Evolutionary conservation across 2,113 vertebrate species (phyloP), one percentile per base, ranked within the genome.

Genomic region (Lagopus leucura): DNA sequence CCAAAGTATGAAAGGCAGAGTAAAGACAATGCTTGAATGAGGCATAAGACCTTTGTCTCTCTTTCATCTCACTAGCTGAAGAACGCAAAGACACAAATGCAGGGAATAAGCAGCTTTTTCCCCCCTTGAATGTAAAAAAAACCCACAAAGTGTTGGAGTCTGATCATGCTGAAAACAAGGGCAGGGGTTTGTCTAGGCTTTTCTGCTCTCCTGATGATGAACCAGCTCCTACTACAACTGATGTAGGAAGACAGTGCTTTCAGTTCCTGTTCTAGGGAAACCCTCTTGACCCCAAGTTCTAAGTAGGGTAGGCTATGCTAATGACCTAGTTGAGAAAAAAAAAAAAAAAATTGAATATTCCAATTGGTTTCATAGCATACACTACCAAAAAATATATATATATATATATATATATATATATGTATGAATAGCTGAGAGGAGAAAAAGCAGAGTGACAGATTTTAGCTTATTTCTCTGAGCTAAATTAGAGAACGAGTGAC

Each of bases 381-480:
- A 28, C n/a, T 73, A 27, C 4, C 47, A 76, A 30, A 42, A 13
- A 13, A 42, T 42, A 42, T 42, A 42, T 47, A 47, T 1, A 1
- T 48, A 36, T 36, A 42, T 14, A 42, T 14, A 42, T 14, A 42
- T 6, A 42, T 42, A 42, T 42, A 42, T 42, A 42, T 48, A 48
- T 1, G 0, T 48, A 36, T 40, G 28, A n/a, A 0, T 1, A 25
- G 47, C 8, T 74, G 30, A 52, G 27, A 63, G 4, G 47, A n/a
- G 4, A 30, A 84, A 64, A 64, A 54, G 4, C 28, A 75, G n/a
- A 88, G 24, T 5, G 1, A 3, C 72, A 38, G 38, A 83, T 45
- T 27, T 71, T 20, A 22, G 28, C 75, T 71, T 52, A 72, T 80
- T 83, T 93, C 10, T 75, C 79, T 71, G 82, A 80, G 64, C 47